Conservation (phyloP, 1,140 invertebrate species). For the Lutraria rhynchaena region DNA sequence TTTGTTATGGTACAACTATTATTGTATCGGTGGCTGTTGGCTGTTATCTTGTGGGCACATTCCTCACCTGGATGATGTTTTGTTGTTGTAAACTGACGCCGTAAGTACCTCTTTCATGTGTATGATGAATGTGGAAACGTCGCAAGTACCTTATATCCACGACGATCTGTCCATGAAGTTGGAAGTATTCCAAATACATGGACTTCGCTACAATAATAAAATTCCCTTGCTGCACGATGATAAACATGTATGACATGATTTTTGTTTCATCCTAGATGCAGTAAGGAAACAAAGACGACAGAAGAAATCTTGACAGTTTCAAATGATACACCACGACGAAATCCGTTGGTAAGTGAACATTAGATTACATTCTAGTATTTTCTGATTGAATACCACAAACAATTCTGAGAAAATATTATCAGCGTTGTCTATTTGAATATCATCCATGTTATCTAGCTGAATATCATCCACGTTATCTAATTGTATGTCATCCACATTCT, state of each 20-base stretch:
- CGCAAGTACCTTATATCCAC: no score
- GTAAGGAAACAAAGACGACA: no score
- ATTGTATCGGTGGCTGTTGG: background rate
- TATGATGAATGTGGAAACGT: background rate
- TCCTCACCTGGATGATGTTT: background rate
- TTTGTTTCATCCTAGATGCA: background rate
- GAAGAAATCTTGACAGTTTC: no score
- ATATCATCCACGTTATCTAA: no score
- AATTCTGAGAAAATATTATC: no score
- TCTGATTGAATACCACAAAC: no score
- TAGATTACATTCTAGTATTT: no score
- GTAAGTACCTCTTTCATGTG: background rate
- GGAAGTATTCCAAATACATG: background rate
- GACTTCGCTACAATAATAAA: background rate
- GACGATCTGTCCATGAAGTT: background rate
- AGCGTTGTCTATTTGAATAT: no score
- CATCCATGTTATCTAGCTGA: no score
- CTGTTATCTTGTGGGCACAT: conserved; percentile 4
- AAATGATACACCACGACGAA: no score
- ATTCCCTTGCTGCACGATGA: background rate
- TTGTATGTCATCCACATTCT: no score
- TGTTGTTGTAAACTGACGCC: background rate
- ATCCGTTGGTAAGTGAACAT: no score
- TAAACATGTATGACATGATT: background rate
- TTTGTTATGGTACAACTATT: conserved; percentile 11